Conservation (phyloP, 1,140 invertebrate species). For the Apolygus lucorum region DNA sequence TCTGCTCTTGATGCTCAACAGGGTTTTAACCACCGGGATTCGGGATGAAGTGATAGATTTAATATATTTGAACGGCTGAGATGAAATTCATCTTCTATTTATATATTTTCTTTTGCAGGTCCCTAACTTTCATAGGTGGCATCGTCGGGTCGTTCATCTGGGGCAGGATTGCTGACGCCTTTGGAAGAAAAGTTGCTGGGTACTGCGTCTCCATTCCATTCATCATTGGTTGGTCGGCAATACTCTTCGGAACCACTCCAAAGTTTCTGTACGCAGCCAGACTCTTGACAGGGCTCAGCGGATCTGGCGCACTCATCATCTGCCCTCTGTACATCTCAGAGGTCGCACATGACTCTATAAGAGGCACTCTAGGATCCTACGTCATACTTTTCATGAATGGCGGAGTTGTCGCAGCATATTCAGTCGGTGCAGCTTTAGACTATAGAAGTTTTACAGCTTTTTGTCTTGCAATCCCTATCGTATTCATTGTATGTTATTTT, state of each 20-base stretch:
- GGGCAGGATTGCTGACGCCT: slow-evolving; percentile 56
- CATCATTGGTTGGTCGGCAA: slow-evolving; percentile 62
- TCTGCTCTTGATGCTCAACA: too few species aligned
- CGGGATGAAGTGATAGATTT: too few species aligned
- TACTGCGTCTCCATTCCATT: slow-evolving; percentile 61
- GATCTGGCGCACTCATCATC: slow-evolving; percentile 68
- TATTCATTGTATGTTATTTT: slow-evolving; percentile 54
- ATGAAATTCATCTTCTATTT: too few species aligned
- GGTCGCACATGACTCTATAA: slow-evolving; percentile 67
- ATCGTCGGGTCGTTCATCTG: slow-evolving; percentile 61
- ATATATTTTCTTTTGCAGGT: too few species aligned
- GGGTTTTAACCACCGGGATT: too few species aligned
- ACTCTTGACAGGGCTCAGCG: slow-evolving; percentile 61
- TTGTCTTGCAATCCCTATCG: slow-evolving; percentile 53
- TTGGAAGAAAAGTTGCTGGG: slow-evolving; percentile 66
- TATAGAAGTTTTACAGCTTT: slow-evolving; percentile 57
- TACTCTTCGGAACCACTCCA: slow-evolving; percentile 51
- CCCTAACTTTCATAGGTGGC: slow-evolving; percentile 59
- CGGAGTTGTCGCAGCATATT: slow-evolving; percentile 70
- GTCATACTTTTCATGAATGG: slow-evolving; percentile 73
- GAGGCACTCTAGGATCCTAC: slow-evolving; percentile 69
- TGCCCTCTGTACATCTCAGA: slow-evolving; percentile 80
- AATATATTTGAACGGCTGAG: too few species aligned
- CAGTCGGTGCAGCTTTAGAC: slow-evolving; percentile 53
- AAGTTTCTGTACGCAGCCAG: slow-evolving; percentile 59